A percentile compares a stretch with the other conserved stretches of the same genome.
Conservation (phyloP, 2,797 vertebrate species). For the Urophycis tenuis region DNA sequence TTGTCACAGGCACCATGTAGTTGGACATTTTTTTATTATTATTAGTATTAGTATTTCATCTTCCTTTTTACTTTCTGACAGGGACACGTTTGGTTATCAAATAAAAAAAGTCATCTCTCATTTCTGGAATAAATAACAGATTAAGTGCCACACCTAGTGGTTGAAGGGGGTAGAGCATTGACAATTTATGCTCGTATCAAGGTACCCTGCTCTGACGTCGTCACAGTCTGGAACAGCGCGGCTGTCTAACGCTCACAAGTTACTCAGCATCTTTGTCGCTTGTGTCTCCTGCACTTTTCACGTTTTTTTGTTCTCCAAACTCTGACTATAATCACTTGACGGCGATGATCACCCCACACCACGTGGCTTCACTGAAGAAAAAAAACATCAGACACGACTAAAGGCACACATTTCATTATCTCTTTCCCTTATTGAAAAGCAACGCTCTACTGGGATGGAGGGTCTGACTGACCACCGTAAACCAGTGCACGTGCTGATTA, state of each 20-base stretch:
- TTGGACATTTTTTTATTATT: constrained; percentile 13
- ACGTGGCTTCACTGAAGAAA: constrained; percentile 12
- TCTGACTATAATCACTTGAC: not conserved
- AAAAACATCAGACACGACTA: constrained; percentile 2
- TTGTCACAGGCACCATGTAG: not conserved
- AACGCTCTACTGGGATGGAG: not conserved
- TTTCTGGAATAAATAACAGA: constrained; percentile 70
- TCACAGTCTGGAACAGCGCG: not conserved
- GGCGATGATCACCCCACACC: constrained; percentile 33
- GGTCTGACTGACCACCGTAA: not conserved
- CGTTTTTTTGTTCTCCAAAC: not conserved
- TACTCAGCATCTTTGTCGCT: not conserved
- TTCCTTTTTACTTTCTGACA: not conserved
- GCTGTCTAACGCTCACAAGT: not conserved
- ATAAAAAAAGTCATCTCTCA: constrained; percentile 46
- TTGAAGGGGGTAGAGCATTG: constrained; percentile 67
- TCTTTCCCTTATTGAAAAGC: not conserved
- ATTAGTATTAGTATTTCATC: constrained; percentile 6
- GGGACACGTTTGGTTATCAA: not conserved
- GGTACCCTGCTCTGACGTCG: constrained; percentile 4
- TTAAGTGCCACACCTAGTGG: constrained; percentile 86
- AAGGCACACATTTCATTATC: not conserved
- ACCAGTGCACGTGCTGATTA: constrained; percentile 13
- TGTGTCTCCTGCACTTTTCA: not conserved
- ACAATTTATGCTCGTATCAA: constrained; percentile 19